phyloP scores from a whole-genome alignment of 2,888 invertebrate genomes.

The Hypomecis atomaria region DNA sequence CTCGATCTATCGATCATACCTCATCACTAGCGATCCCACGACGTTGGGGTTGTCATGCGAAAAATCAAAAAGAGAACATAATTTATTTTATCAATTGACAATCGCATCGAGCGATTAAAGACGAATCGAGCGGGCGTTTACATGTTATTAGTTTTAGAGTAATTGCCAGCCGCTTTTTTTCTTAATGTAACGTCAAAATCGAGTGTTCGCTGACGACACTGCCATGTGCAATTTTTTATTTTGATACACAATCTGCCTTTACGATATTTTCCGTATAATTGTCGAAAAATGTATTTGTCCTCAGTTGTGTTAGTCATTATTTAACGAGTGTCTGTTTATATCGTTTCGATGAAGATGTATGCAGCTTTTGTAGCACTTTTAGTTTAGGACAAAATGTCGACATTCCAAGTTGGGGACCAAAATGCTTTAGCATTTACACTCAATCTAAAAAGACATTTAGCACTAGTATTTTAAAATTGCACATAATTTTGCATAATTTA shows the following conservation, averaged over 20 bases:
- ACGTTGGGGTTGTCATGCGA: slow-evolving; percentile 19
- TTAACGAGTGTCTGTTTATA: slow-evolving; percentile 67
- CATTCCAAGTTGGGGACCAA: slow-evolving; percentile 82
- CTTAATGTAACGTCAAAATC: slow-evolving; percentile 70
- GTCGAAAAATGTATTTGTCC: slow-evolving; percentile 69
- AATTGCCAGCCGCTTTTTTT: slow-evolving; percentile 81
- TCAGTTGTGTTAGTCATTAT: slow-evolving; percentile 71
- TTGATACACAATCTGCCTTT: slow-evolving; percentile 64
- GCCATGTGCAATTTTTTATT: slow-evolving; percentile 80
- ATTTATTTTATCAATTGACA: slow-evolving; percentile 25
- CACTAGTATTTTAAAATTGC: slow-evolving; percentile 49
- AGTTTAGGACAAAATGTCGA: slow-evolving; percentile 65
- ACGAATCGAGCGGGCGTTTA: slow-evolving; percentile 68
- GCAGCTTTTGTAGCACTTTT: slow-evolving; percentile 55
- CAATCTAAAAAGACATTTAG: slow-evolving; percentile 56
- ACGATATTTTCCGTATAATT: slow-evolving; percentile 64
- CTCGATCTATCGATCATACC: slow-evolving; percentile 32
- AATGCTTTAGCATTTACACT: slow-evolving; percentile 57
- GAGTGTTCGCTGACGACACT: slow-evolving; percentile 81
- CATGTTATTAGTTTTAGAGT: slow-evolving; percentile 78
- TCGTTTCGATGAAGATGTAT: slow-evolving; percentile 61
- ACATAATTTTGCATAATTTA: slow-evolving; percentile 42
- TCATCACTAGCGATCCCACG: slow-evolving; percentile 17
- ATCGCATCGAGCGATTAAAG: slow-evolving; percentile 10
- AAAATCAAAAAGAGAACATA: slow-evolving; percentile 5